These are phyloP conservation scores for Hyphantria cunea DNA, from an alignment of 1,140 invertebrate species.

Conservation along the genomic window DNA sequence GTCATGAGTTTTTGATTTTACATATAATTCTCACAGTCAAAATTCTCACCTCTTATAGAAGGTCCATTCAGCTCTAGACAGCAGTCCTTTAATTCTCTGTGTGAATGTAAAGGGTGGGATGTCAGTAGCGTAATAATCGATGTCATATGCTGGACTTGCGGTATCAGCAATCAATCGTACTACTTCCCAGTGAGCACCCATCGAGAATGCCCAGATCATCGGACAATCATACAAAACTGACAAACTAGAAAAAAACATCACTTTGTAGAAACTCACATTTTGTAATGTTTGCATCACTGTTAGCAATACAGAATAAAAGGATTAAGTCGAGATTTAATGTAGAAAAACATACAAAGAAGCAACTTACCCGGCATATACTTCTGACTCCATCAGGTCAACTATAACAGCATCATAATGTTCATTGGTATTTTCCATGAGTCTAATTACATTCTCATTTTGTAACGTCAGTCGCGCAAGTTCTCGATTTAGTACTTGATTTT, in stretches of 20 bases:
- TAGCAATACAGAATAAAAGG: too few species aligned
- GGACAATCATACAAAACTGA: conserved; percentile 36
- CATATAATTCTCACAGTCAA: neutral
- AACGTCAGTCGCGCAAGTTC: conserved; percentile 21
- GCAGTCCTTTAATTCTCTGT: conserved; percentile 31
- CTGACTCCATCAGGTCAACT: conserved; percentile 43
- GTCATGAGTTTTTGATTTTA: too few species aligned
- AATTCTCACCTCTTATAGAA: conserved; percentile 28
- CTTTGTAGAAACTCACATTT: too few species aligned
- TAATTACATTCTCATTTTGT: conserved; percentile 42
- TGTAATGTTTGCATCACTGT: neutral
- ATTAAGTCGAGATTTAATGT: neutral
- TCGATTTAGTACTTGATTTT: neutral
- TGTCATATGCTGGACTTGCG: conserved; percentile 34
- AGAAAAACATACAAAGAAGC: neutral
- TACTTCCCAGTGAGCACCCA: conserved; percentile 33
- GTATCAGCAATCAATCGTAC: conserved; percentile 31
- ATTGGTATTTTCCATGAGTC: conserved; percentile 45
- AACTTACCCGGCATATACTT: conserved; percentile 31
- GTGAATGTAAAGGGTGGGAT: conserved; percentile 28
- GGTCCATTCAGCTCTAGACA: conserved; percentile 19
- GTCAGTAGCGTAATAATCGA: conserved; percentile 24
- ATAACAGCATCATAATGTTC: conserved; percentile 61
- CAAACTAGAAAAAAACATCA: conserved; percentile 34
- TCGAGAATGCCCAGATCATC: conserved; percentile 37